Evolutionary conservation across 2,888 invertebrate genomes (phyloP).

Genomic region (Ormia ochracea): DNA sequence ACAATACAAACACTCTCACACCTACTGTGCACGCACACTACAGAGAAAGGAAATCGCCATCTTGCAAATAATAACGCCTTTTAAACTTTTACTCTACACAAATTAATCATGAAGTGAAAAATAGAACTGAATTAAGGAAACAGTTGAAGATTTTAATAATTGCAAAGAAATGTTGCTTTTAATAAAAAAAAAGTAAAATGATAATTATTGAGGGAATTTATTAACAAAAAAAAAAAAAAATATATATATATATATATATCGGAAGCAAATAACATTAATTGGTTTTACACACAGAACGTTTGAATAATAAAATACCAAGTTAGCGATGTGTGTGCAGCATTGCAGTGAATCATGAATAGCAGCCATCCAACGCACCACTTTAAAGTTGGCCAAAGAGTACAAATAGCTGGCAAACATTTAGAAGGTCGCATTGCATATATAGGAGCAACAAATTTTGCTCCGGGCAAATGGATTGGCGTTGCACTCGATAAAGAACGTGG

Average conservation of each 20-base stretch:
- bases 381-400: conserved; percentile 87
- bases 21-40: background rate
- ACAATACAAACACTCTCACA: conserved; percentile 8
- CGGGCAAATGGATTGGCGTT: conserved; percentile 97
- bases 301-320: background rate
- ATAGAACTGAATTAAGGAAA: background rate
- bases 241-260: background rate
- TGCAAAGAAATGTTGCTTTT: background rate
- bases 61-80: conserved; percentile 55
- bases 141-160: background rate
- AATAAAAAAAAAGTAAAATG: background rate
- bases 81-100: conserved; percentile 37
- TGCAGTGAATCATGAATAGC: conserved; percentile 59
- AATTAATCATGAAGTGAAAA: conserved; percentile 9
- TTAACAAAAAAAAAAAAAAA: background rate
- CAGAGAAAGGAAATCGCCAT: conserved; percentile 44
- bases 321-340: conserved; percentile 42
- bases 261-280: too few species aligned
- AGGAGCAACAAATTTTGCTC: conserved; percentile 92
- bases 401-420: conserved; percentile 89
- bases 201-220: background rate
- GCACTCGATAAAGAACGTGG: conserved; percentile 95
- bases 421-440: conserved; percentile 93
- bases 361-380: conserved; percentile 77
- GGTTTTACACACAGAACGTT: too few species aligned